Conservation (phyloP, 2,113 vertebrate genomes). For the Oostethus manadensis region DNA sequence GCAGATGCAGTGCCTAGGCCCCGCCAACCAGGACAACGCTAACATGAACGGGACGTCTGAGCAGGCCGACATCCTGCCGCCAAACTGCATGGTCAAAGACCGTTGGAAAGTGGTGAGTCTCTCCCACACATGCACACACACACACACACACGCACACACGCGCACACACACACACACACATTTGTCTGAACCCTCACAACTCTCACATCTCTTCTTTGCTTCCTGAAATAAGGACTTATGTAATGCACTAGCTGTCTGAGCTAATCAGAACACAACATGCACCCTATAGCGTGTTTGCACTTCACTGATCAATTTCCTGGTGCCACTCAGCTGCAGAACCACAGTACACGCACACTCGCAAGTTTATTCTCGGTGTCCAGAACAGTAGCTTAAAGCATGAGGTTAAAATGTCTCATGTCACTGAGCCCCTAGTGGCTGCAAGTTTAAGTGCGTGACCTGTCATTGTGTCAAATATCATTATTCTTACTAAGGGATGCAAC, state of each 20-base stretch:
- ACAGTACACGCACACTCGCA: neutral
- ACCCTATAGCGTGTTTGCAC: slow-evolving; percentile 31
- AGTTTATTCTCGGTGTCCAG: neutral
- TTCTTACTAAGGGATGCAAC: neutral
- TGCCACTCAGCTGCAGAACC: neutral
- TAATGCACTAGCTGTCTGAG: too few species aligned
- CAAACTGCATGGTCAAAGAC: slow-evolving; percentile 96
- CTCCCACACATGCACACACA: neutral
- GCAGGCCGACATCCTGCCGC: slow-evolving; percentile 95
- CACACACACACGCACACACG: neutral
- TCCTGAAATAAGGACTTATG: too few species aligned
- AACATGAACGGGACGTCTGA: slow-evolving; percentile 98
- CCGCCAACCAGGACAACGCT: slow-evolving; percentile 90
- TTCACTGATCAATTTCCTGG: slow-evolving; percentile 35
- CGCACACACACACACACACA: neutral
- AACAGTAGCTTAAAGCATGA: too few species aligned
- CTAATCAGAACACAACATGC: neutral
- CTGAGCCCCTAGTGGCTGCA: too few species aligned
- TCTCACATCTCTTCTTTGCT: too few species aligned
- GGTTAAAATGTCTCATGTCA: too few species aligned
- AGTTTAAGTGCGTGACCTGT: too few species aligned
- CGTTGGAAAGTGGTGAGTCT: slow-evolving; percentile 96
- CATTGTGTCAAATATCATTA: slow-evolving; percentile 44
- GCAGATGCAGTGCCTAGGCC: slow-evolving; percentile 97
- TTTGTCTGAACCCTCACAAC: too few species aligned